Percentiles rank a stretch among this genome's conserved stretches.
Conservation (phyloP, 1,140 invertebrate species). For the Cydia fagiglandana region DNA sequence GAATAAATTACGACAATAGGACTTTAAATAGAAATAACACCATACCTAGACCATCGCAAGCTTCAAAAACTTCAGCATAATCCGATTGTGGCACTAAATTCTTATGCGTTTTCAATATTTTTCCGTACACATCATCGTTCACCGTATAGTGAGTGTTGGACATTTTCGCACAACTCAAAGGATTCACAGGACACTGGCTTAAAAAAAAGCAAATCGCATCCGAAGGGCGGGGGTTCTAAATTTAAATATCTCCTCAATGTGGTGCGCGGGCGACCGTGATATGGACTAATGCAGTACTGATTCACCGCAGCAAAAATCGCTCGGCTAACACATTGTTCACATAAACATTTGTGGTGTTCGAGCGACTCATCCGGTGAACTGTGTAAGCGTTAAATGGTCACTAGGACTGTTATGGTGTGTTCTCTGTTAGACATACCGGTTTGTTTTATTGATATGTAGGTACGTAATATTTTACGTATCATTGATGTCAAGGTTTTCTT, state of each 20-base stretch:
- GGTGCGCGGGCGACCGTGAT: slow-evolving; percentile 67
- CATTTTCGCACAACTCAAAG: slow-evolving; percentile 47
- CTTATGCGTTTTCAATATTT: slow-evolving; percentile 64
- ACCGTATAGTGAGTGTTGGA: slow-evolving; percentile 66
- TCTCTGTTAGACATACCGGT: background rate
- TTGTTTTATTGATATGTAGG: background rate
- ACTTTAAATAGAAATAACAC: background rate
- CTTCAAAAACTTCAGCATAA: slow-evolving; percentile 70
- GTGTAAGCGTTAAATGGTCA: slow-evolving; percentile 24
- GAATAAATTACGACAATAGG: slow-evolving; percentile 3
- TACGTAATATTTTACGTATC: background rate
- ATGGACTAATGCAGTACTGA: slow-evolving; percentile 75
- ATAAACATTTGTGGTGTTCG: slow-evolving; percentile 54
- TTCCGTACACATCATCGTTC: slow-evolving; percentile 72
- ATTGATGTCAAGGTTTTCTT: slow-evolving; percentile 13
- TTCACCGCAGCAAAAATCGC: slow-evolving; percentile 70
- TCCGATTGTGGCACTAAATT: slow-evolving; percentile 55
- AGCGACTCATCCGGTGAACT: slow-evolving; percentile 10
- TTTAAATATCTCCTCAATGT: slow-evolving; percentile 65
- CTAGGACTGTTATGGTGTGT: background rate
- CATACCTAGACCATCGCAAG: slow-evolving; percentile 66
- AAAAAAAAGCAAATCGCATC: slow-evolving; percentile 45
- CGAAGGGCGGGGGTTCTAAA: slow-evolving; percentile 66
- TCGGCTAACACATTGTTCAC: slow-evolving; percentile 68
- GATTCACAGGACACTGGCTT: slow-evolving; percentile 49